phyloP scores from a whole-genome alignment of 2,797 vertebrate genomes.

The Megaceryle alcyon region DNA sequence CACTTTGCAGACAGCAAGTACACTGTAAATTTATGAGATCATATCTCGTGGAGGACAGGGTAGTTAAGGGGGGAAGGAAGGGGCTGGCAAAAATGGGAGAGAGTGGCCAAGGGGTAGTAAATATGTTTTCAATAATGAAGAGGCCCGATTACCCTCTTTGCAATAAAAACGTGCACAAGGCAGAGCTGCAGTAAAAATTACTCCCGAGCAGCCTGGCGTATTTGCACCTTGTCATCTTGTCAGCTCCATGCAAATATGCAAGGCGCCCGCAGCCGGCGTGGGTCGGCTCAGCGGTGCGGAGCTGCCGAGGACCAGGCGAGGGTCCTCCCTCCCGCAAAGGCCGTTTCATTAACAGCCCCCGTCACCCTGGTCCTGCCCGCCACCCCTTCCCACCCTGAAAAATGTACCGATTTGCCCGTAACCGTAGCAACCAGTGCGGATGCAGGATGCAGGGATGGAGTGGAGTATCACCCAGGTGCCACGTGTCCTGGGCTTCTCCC shows the following conservation, averaged over 20 bases:
- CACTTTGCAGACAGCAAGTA: slow-evolving; percentile 74
- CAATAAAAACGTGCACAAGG: slow-evolving; percentile 69
- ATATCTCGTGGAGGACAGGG: slow-evolving; percentile 69
- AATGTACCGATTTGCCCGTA: not conserved
- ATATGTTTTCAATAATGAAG: slow-evolving; percentile 75
- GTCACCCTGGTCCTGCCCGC: not conserved
- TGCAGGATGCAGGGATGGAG: not conserved
- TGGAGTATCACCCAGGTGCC: not conserved
- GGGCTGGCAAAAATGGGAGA: slow-evolving; percentile 67
- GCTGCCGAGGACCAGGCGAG: not conserved
- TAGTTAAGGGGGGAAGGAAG: slow-evolving; percentile 70
- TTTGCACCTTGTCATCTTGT: slow-evolving; percentile 69
- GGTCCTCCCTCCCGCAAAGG: not conserved
- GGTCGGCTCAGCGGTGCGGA: not conserved
- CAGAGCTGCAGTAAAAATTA: slow-evolving; percentile 67
- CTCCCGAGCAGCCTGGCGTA: slow-evolving; percentile 35
- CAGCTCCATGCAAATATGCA: slow-evolving; percentile 54
- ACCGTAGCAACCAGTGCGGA: slow-evolving; percentile 31
- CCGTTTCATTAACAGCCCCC: not conserved
- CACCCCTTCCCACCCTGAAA: not conserved
- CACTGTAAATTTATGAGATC: slow-evolving; percentile 74
- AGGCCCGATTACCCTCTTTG: slow-evolving; percentile 71
- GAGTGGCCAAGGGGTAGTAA: slow-evolving; percentile 67
- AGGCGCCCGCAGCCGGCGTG: not conserved
- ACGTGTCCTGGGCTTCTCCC: not conserved